Evolutionary conservation across 2,113 vertebrate species (phyloP), one percentile per base, ranked within the genome.

Genomic region (Barbus barbus): DNA sequence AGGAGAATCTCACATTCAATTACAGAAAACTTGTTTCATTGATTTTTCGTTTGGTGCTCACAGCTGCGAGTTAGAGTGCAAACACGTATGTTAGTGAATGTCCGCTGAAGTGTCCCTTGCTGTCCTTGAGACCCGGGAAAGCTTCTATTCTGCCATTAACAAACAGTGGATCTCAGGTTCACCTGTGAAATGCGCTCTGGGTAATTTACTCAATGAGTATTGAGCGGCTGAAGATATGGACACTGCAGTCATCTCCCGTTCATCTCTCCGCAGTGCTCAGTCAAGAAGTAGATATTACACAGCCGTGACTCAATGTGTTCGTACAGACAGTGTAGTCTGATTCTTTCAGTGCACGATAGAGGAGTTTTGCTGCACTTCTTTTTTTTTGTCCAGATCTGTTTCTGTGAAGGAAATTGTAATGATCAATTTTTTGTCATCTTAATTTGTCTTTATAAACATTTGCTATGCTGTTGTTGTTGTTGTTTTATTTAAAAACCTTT

Each of bases 21-120:
- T 91, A 93, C 90, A 88, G 89, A 90, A 91, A 92, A 89, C 88
- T 83, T 90, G 89, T 89, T 90, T 84, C 89, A 92, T 92, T 86
- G 86, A 86, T 86, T 86, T 86, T 81, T 84, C 33, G 24, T 83
- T 73, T 72, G 61, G 44, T 80, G 81, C 56, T 41, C 82, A 72
- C 75, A 65, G 81, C 81, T 65, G 74, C 12, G 36, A 71, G 80
- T 83, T 65, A 14, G 51, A 82, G 81, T 63, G 83, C 36, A 77
- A 67, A 74, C 13, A 5, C 33, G 48, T 83, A 58, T 79, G 83
- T 84, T 65, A 79, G 83, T 84, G 83, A 79, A 78, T 73, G 48
- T 58, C 76, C 44, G 67, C 71, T 44, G 71, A 46, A 73, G 71
- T 2, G 5, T 73, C 71, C 38, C 65, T 36, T 20, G 13, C 44